A percentile compares a stretch with the other conserved stretches of the same genome.
Evolutionary conservation across 2,113 vertebrate genomes (phyloP).

Genomic region (Channa argus): DNA sequence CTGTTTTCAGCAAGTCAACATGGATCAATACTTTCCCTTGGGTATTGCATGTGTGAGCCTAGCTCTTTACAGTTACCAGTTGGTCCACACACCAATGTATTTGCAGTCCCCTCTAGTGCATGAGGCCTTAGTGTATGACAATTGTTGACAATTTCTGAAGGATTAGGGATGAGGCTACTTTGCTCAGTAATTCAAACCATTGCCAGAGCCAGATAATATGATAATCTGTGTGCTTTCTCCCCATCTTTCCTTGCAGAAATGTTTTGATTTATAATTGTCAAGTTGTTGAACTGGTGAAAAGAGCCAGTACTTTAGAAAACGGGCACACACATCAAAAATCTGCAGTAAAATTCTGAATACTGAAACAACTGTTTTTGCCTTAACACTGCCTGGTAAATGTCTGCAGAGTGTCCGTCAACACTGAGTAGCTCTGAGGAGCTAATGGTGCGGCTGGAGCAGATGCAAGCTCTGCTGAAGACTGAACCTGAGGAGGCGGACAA

Average conservation of each 20-base stretch:
- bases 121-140: conserved; percentile 20
- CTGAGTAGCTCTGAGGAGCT: conserved; percentile 89
- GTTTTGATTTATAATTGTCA: conserved; percentile 6
- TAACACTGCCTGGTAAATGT: not conserved
- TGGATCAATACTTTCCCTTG: conserved; percentile 48
- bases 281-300: conserved; percentile 3
- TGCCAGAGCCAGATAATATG: conserved; percentile 18
- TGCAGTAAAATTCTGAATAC: not conserved
- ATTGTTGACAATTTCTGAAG: not conserved
- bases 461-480: conserved; percentile 92
- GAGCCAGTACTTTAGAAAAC: conserved; percentile 1
- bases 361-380: not conserved
- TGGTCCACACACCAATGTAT: conserved; percentile 24
- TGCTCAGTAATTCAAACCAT: conserved; percentile 17
- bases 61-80: conserved; percentile 32
- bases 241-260: not conserved
- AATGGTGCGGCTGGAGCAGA: conserved; percentile 90
- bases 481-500: conserved; percentile 89
- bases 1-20: conserved; percentile 21
- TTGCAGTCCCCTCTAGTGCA: conserved; percentile 34
- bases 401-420: conserved; percentile 90
- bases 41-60: conserved; percentile 51
- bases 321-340: not conserved
- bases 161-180: conserved; percentile 34
- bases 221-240: conserved; percentile 29